Conservation (phyloP, 2,113 vertebrate species). For the Otis tarda region DNA sequence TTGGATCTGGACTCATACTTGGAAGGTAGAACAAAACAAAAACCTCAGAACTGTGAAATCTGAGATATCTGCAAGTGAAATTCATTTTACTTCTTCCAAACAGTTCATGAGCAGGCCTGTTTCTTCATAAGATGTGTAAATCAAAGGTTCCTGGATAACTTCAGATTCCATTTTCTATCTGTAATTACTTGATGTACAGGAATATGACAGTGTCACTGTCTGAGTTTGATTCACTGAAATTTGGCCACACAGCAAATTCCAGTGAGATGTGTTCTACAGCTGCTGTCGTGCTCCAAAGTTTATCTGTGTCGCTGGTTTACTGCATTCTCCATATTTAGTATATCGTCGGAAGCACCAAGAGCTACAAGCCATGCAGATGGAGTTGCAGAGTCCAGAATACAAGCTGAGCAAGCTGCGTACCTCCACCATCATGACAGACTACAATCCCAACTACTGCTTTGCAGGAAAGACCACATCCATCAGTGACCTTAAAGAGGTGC, state of each 20-base stretch:
- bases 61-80: background rate
- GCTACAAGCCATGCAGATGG: conserved; percentile 97
- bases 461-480: conserved; percentile 95
- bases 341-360: conserved; percentile 97
- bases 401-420: conserved; percentile 97
- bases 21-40: background rate
- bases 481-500: conserved; percentile 97
- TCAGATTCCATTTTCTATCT: background rate
- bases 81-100: background rate
- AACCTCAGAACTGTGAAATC: background rate
- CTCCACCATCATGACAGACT: conserved; percentile 99
- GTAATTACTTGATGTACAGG: background rate
- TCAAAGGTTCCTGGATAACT: background rate
- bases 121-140: background rate
- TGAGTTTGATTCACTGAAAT: background rate
- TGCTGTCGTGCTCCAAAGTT: background rate
- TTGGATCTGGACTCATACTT: background rate
- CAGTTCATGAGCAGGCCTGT: background rate
- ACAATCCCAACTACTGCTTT: conserved; percentile 99
- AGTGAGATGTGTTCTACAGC: background rate
- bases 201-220: background rate
- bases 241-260: background rate
- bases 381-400: conserved; percentile 96
- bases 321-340: conserved; percentile 74
- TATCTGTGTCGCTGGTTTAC: background rate